A percentile compares a stretch with the other conserved stretches of the same genome.
phyloP scores from a whole-genome alignment of 2,113 vertebrate genomes.

The Saguinus imperator region DNA sequence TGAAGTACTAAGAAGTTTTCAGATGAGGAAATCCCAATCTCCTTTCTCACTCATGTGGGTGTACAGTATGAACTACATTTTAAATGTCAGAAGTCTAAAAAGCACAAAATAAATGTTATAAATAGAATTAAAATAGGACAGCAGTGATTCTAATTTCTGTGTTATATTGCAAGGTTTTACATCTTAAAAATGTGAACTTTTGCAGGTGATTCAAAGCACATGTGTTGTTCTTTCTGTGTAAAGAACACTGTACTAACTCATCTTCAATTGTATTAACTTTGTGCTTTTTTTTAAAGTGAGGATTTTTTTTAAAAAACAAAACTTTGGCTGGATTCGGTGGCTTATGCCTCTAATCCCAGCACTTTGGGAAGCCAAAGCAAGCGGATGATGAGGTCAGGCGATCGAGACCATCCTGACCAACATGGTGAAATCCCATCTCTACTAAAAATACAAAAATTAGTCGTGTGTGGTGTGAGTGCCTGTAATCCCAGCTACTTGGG shows the following conservation, averaged over 20 bases:
- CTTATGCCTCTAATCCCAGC: too few relatives aligned
- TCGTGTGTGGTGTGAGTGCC: too few relatives aligned
- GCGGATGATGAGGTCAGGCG: too few relatives aligned
- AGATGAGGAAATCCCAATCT: not conserved
- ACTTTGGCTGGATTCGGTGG: too few relatives aligned
- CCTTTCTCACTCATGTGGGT: not conserved
- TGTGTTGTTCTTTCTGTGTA: not conserved
- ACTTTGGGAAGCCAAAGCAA: too few relatives aligned
- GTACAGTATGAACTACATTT: not conserved
- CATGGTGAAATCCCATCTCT: too few relatives aligned
- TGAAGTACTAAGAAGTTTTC: not conserved
- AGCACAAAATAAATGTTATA: not conserved
- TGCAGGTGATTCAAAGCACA: not conserved
- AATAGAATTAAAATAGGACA: not conserved
- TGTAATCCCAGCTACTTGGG: too few relatives aligned
- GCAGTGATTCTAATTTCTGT: not conserved
- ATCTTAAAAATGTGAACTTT: not conserved
- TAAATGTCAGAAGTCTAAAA: not conserved
- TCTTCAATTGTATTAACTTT: not conserved
- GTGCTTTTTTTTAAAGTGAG: not conserved
- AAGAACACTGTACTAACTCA: not conserved
- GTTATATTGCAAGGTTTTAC: not conserved
- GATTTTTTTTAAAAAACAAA: not conserved
- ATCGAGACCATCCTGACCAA: too few relatives aligned
- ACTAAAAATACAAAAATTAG: too few relatives aligned